Conservation (phyloP, 2,888 invertebrate genomes). For the Anagyrus pseudococci region DNA sequence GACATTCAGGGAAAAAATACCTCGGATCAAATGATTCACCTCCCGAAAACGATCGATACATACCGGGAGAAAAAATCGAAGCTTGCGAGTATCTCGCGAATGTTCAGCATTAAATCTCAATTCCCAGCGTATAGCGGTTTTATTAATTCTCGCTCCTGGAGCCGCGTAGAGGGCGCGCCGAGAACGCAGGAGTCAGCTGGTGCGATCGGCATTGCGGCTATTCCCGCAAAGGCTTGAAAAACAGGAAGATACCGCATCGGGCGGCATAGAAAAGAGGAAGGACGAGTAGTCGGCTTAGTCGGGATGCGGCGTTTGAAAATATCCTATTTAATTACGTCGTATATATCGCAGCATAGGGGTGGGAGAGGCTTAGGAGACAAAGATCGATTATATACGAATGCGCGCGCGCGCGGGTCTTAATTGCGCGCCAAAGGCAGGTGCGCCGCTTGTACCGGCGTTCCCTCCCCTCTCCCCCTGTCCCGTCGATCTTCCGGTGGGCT, state of each 20-base stretch:
- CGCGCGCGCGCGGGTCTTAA: slow-evolving; percentile 49
- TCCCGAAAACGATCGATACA: too few species aligned
- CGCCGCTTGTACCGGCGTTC: neutral
- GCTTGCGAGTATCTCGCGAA: too few species aligned
- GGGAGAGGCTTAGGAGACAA: slow-evolving; percentile 46
- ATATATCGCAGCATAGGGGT: slow-evolving; percentile 43
- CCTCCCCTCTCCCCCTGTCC: neutral
- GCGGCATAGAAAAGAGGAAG: slow-evolving; percentile 2
- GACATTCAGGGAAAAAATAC: too few species aligned
- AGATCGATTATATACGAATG: slow-evolving; percentile 55
- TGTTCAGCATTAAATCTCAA: too few species aligned
- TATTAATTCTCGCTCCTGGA: too few species aligned
- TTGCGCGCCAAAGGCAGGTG: slow-evolving; percentile 44
- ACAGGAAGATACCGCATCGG: neutral
- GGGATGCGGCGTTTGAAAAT: slow-evolving; percentile 45
- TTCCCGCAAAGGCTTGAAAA: neutral
- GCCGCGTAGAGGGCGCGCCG: neutral
- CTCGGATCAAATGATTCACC: too few species aligned
- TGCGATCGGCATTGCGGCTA: neutral
- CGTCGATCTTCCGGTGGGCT: neutral
- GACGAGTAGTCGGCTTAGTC: too few species aligned
- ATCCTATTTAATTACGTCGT: slow-evolving; percentile 59
- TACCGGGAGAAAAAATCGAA: too few species aligned
- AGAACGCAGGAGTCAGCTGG: neutral
- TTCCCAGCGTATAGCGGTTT: too few species aligned